phyloP scores from a whole-genome alignment of 2,113 vertebrate genomes.

The Poecile atricapillus region DNA sequence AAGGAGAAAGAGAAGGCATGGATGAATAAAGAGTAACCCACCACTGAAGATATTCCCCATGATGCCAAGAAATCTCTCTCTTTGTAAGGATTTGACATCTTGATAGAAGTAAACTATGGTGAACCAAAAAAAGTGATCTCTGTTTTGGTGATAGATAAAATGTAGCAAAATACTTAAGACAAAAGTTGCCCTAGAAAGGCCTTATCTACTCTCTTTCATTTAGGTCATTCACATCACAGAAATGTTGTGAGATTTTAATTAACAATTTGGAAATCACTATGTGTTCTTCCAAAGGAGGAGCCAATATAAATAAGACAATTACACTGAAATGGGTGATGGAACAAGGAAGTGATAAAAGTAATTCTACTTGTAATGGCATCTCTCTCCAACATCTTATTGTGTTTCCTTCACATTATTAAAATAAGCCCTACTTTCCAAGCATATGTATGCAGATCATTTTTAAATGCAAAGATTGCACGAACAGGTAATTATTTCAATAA shows the following conservation, averaged over 20 bases:
- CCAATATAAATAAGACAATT: conserved; percentile 31
- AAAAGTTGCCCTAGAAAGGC: neutral
- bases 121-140: neutral
- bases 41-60: neutral
- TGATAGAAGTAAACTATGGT: neutral
- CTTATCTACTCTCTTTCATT: neutral
- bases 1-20: neutral
- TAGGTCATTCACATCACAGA: neutral
- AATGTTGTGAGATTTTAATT: conserved; percentile 11
- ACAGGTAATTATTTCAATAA: neutral
- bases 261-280: conserved; percentile 28
- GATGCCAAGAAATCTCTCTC: neutral
- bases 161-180: neutral
- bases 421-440: conserved; percentile 3
- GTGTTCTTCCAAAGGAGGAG: conserved; percentile 15
- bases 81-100: neutral
- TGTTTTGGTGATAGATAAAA: neutral
- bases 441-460: conserved; percentile 31
- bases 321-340: conserved; percentile 22
- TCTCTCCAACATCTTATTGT: neutral
- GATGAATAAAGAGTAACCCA: neutral
- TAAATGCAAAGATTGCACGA: neutral
- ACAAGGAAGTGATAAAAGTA: conserved; percentile 7
- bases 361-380: neutral
- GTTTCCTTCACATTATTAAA: conserved; percentile 10